Evolutionary conservation across 2,113 vertebrate species (phyloP), one percentile per base, ranked within the genome.

Genomic region (Panurus biarmicus): DNA sequence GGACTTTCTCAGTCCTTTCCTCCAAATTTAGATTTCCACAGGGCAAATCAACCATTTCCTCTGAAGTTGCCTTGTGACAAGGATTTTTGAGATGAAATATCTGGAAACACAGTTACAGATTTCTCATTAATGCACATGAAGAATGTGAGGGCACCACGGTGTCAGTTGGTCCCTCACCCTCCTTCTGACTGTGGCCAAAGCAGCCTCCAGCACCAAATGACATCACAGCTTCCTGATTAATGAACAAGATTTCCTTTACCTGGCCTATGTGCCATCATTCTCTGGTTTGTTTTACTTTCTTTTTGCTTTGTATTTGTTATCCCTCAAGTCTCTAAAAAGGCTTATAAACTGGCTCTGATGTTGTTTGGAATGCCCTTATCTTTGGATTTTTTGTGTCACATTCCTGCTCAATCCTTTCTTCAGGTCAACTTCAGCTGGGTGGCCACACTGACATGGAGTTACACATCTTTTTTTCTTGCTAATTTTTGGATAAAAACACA

Each of bases 121-220:
- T 42, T 62, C 25, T 69, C 12, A 47, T 48, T 31, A 78, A 48
- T 10, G 36, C 48, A 75, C 17, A 60, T 12, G 9, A 65, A 84
- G 64, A 56, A 24, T 0, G 0, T 13, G 38, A 80, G 26, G 47
- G 36, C 20, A 71, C 54, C 36, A 7, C 0, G 1, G 29, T 36
- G 65, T 26, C 77, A 72, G 24, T 65, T 65, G 5, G 0, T 36
- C 48, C 61, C 56, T 47, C 42, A 67, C 18, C 8, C 54, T 69
- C 44, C 26, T 25, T 51, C 25, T 71, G 12, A n/a, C 25, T 33
- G 17, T 7, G 31, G 51, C 22, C 57, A 90, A 5, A 9, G 31
- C 23, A 71, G 54, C 36, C 58, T 76, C 80, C 31, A 36, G 57
- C 60, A 36, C 11, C 28, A 71, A 84, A 47, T 19, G 7, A 53